Percentiles rank a stretch among this genome's conserved stretches.
phyloP scores from a whole-genome alignment of 2,113 vertebrate species.

The Ailuropoda melanoleuca region DNA sequence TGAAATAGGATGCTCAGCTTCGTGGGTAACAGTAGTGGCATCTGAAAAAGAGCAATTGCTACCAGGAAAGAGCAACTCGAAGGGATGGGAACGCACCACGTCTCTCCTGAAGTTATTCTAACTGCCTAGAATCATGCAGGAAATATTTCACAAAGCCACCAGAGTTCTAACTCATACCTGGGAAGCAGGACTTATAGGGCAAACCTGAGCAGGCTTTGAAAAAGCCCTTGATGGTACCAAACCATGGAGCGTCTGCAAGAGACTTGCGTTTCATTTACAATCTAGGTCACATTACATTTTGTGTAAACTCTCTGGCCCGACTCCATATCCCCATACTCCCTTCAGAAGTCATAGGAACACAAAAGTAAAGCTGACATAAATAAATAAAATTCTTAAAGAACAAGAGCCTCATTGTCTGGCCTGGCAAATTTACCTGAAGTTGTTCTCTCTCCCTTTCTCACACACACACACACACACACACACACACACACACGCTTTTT shows the following conservation, averaged over 20 bases:
- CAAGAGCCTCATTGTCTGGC: slow-evolving; percentile 84
- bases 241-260: not conserved
- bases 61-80: not conserved
- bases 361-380: slow-evolving; percentile 81
- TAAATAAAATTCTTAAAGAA: slow-evolving; percentile 80
- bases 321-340: slow-evolving; percentile 18
- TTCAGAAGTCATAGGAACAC: slow-evolving; percentile 72
- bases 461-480: not conserved
- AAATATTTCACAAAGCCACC: slow-evolving; percentile 11
- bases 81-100: not conserved
- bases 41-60: not conserved
- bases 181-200: not conserved
- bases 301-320: slow-evolving; percentile 21
- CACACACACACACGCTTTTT: not conserved
- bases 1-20: not conserved
- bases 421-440: slow-evolving; percentile 79
- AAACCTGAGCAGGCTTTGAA: not conserved
- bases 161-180: not conserved
- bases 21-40: not conserved
- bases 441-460: slow-evolving; percentile 28
- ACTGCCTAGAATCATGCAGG: not conserved
- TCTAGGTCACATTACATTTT: slow-evolving; percentile 38
- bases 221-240: not conserved
- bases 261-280: slow-evolving; percentile 55
- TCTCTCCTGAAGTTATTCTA: slow-evolving; percentile 27